Percentiles rank a stretch among this genome's conserved stretches.
Conservation (phyloP, 1,140 invertebrate genomes). For the Caenorhabditis tropicalis region DNA sequence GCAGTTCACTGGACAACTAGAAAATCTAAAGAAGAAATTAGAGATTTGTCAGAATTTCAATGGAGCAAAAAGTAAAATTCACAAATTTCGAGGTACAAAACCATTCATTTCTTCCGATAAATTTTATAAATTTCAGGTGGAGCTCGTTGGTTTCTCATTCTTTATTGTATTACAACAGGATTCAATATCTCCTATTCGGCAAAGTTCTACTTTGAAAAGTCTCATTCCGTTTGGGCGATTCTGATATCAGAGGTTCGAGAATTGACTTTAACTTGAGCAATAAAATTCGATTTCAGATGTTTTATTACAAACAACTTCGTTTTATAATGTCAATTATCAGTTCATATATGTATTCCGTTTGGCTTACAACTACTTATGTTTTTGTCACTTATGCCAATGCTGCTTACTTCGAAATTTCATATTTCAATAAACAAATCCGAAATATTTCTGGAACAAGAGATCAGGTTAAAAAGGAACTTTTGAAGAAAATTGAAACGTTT, state of each 20-base stretch:
- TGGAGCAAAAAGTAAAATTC: not conserved
- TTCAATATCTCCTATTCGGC: not conserved
- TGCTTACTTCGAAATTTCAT: not conserved
- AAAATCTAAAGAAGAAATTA: not conserved
- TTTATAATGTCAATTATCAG: slow-evolving; percentile 11
- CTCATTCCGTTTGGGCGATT: not conserved
- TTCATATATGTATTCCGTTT: not conserved
- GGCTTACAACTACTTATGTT: not conserved
- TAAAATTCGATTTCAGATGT: slow-evolving; percentile 2
- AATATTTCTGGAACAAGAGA: not conserved
- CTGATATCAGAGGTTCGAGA: not conserved
- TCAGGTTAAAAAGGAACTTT: not conserved
- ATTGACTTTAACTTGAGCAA: not conserved
- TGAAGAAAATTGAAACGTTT: not conserved
- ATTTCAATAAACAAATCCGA: not conserved
- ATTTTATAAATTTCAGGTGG: not conserved
- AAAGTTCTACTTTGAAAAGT: not conserved
- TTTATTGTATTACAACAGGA: not conserved
- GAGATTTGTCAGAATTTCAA: not conserved
- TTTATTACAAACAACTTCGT: not conserved
- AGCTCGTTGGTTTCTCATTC: not conserved
- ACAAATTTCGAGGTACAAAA: not conserved
- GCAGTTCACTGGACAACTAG: not conserved
- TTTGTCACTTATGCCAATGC: slow-evolving; percentile 1
- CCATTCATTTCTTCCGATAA: not conserved